Conservation (phyloP, 2,888 invertebrate species). For the Margaritifera margaritifera region DNA sequence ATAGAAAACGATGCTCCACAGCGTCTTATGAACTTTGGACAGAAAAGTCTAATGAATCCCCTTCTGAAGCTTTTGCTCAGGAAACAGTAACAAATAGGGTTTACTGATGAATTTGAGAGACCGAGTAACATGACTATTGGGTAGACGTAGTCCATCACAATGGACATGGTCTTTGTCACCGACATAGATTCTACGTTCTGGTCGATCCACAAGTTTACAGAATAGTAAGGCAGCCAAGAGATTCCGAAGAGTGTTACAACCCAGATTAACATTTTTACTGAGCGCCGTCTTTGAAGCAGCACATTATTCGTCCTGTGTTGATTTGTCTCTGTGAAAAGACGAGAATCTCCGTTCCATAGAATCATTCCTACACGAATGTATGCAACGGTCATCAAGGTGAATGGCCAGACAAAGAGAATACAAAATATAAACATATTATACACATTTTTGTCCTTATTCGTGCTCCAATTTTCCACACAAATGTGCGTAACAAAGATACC, state of each 20-base stretch:
- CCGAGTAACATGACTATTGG: conserved; percentile 57
- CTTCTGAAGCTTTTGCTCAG: conserved; percentile 60
- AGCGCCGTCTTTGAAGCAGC: conserved; percentile 49
- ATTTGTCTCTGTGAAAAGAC: conserved; percentile 24
- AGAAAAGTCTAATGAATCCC: conserved; percentile 53
- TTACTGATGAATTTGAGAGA: conserved; percentile 61
- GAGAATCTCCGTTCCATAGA: conserved; percentile 48
- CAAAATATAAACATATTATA: conserved; percentile 55
- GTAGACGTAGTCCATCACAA: conserved; percentile 39
- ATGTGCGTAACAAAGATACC: conserved; percentile 41
- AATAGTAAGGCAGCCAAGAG: conserved; percentile 63
- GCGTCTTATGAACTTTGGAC: conserved; percentile 23
- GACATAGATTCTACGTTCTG: conserved; percentile 38
- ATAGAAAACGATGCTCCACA: conserved; percentile 23
- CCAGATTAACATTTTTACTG: conserved; percentile 56
- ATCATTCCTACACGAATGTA: conserved; percentile 53
- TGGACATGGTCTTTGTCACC: conserved; percentile 9
- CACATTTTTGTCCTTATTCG: conserved; percentile 37
- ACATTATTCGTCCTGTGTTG: conserved; percentile 42
- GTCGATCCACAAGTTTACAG: conserved; percentile 61
- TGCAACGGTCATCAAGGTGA: conserved; percentile 50
- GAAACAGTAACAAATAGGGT: conserved; percentile 66
- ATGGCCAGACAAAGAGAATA: conserved; percentile 49
- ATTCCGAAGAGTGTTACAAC: conserved; percentile 54
- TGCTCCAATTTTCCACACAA: conserved; percentile 54